phyloP scores from a whole-genome alignment of 2,888 invertebrate species.

The Ptychoptera contaminata region DNA sequence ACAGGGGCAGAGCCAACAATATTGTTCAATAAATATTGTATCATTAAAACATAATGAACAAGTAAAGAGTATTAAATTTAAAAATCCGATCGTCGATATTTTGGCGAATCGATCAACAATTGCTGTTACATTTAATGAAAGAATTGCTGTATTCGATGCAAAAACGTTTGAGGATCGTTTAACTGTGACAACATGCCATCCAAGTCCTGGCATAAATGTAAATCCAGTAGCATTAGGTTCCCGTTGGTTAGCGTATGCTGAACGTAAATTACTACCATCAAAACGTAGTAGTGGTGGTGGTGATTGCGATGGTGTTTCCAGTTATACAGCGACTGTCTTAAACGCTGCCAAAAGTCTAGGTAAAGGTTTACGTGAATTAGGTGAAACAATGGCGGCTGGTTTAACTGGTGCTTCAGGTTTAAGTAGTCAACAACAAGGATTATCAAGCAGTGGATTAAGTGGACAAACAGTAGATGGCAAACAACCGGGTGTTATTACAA shows the following conservation, averaged over 20 bases:
- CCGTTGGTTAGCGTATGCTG: conserved; percentile 73
- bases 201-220: conserved; percentile 51
- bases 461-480: conserved; percentile 35
- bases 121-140: conserved; percentile 76
- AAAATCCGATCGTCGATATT: conserved; percentile 75
- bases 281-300: conserved; percentile 72
- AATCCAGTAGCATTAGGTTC: conserved; percentile 81
- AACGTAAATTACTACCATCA: conserved; percentile 63
- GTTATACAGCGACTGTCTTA: conserved; percentile 83
- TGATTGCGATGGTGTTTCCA: conserved; percentile 71
- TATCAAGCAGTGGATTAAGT: conserved; percentile 24
- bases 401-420: conserved; percentile 52
- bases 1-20: conserved; percentile 41
- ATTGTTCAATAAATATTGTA: conserved; percentile 67
- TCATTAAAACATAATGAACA: conserved; percentile 42
- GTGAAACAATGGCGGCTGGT: conserved; percentile 84
- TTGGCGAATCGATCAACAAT: conserved; percentile 78
- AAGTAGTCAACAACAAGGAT: conserved; percentile 26
- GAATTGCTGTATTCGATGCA: conserved; percentile 83
- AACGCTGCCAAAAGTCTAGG: conserved; percentile 90
- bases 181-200: conserved; percentile 78
- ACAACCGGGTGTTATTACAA: conserved; percentile 77
- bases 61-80: conserved; percentile 80
- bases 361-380: conserved; percentile 75
- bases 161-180: conserved; percentile 72